phyloP scores from a whole-genome alignment of 2,797 vertebrate genomes.

The Euthynnus affinis region DNA sequence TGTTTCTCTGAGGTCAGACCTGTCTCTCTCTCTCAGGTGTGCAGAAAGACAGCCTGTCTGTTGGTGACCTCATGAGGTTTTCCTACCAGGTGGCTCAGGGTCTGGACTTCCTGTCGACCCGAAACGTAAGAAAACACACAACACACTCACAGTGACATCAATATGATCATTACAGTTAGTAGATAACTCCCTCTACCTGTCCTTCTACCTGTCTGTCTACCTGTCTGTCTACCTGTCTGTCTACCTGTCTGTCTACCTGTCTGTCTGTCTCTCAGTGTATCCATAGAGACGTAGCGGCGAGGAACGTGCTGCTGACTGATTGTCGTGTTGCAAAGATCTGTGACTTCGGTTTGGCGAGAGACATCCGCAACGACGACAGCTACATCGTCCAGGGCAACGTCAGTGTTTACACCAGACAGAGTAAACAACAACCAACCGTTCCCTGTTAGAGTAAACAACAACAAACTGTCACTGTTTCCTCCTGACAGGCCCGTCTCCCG shows the following conservation, averaged over 20 bases:
- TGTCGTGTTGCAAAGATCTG: constrained; percentile 93
- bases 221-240: neutral
- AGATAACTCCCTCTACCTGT: too few species aligned
- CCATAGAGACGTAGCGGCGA: constrained; percentile 95
- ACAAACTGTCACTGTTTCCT: constrained; percentile 6
- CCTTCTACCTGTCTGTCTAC: too few species aligned
- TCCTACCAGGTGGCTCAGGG: constrained; percentile 78
- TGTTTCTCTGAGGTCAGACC: neutral
- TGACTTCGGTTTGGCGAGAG: constrained; percentile 96
- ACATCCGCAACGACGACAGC: constrained; percentile 94
- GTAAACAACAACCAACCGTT: too few species aligned
- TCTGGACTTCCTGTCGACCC: constrained; percentile 77
- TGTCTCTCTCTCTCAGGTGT: constrained; percentile 54
- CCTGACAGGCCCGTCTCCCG: constrained; percentile 91
- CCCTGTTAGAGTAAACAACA: too few species aligned
- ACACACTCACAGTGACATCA: too few species aligned
- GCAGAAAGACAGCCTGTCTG: constrained; percentile 38
- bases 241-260: constrained; percentile 22
- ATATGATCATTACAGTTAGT: too few species aligned
- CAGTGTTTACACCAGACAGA: constrained; percentile 42
- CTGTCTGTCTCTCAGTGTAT: constrained; percentile 88
- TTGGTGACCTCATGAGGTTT: constrained; percentile 73
- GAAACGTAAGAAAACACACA: constrained; percentile 68
- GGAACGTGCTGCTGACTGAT: constrained; percentile 92
- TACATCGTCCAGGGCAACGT: constrained; percentile 98